A percentile compares a stretch with the other conserved stretches of the same genome.
phyloP scores from a whole-genome alignment of 1,140 invertebrate genomes.

The Leptinotarsa defecta region DNA sequence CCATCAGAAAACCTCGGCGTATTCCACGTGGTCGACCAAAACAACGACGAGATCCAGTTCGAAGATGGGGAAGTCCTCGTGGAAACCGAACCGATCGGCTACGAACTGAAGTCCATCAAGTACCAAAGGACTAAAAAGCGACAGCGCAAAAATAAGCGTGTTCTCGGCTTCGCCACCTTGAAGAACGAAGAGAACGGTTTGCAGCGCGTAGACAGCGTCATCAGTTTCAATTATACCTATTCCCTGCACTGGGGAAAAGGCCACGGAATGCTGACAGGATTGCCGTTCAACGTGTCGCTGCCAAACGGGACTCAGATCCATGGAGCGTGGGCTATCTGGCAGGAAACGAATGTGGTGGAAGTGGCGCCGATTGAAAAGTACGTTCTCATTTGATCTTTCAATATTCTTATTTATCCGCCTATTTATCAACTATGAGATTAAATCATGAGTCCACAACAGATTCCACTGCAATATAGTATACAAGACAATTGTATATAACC shows the following conservation, averaged over 20 bases:
- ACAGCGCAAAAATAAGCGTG: constrained; percentile 59
- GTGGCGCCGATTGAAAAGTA: constrained; percentile 62
- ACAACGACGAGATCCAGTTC: constrained; percentile 61
- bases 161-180: constrained; percentile 66
- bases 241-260: constrained; percentile 77
- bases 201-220: constrained; percentile 68
- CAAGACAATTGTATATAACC: too few species aligned
- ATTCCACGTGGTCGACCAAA: constrained; percentile 69
- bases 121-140: constrained; percentile 64
- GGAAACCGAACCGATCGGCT: constrained; percentile 75
- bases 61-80: constrained; percentile 75
- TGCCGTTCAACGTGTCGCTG: constrained; percentile 70
- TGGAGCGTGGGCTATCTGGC: constrained; percentile 71
- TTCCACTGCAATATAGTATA: too few species aligned
- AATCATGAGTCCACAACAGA: too few species aligned
- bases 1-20: constrained; percentile 66
- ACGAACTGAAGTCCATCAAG: constrained; percentile 71
- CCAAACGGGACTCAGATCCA: constrained; percentile 64
- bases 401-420: too few species aligned
- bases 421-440: too few species aligned
- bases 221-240: constrained; percentile 71
- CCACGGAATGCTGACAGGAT: constrained; percentile 72
- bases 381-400: neutral
- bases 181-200: constrained; percentile 62
- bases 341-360: constrained; percentile 63